Base-by-base conservation (phyloP, 2,797 vertebrate species). In the Acrossocheilus fasciatus region DNA sequence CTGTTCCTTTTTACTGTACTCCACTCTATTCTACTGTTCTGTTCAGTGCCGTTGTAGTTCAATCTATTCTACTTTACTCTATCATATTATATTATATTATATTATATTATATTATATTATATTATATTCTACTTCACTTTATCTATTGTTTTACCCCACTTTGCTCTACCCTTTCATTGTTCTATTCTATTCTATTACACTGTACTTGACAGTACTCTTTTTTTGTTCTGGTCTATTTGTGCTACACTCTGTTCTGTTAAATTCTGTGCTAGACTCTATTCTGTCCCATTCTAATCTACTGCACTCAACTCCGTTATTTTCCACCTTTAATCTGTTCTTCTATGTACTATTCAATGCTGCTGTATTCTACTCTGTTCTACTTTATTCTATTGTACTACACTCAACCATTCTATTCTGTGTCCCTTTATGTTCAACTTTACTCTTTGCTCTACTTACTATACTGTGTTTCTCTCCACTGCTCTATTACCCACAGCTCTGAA, bases 401-500 rank as follows among this genome's bases (percentile, higher is more conserved):
- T 78, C 17, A 69, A 43, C 45, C 69, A n/a, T 76, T 72, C 50
- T 68, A n/a, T 76, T 87, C 86, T 52, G 23, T 62, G 26, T 50
- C 52, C 17, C n/a, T 80, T 85, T 41, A 77, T 77, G 26, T 77
- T 70, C 36, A 70, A 70, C 83, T 85, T 72, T 86, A 73, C 52
- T 81, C 68, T 86, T 17, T 73, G 14, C 68, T 74, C 54, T 74
- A 68, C 45, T 84, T 75, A 36, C 82, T 84, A 77, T 50, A 39
- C 57, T 20, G 83, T 84, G 82, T 74, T 85, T 75, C 78, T 74
- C 84, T 66, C 26, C 69, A 74, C 69, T 74, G 68, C 72, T 82
- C 77, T 88, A 54, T 86, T 87, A 66, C 80, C 64, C 81, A 87
- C 79, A 85, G 20, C 52, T 86, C 81, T 79, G 81, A 78, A 43